These are phyloP conservation scores for Ophraella communa DNA, from an alignment of 2,888 invertebrate species.

Conservation along the genomic window DNA sequence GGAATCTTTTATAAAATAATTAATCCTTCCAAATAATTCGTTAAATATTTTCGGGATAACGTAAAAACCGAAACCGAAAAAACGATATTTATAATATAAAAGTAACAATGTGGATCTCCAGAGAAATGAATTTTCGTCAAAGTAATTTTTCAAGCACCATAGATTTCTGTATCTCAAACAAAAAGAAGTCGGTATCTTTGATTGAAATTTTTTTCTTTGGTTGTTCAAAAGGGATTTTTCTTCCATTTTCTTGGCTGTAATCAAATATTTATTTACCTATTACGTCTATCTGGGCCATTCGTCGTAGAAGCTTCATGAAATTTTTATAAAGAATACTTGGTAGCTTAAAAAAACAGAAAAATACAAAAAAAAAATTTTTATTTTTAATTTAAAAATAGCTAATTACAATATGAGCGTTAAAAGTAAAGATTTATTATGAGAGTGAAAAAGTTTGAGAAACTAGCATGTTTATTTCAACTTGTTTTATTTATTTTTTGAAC, in stretches of 20 bases:
- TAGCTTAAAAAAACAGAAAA: neutral
- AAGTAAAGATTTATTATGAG: too few species aligned
- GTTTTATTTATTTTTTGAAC: too few species aligned
- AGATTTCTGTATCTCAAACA: neutral
- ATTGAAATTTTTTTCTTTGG: neutral
- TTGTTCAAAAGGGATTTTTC: neutral
- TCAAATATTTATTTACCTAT: neutral
- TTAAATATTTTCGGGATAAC: neutral
- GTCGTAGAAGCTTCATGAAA: neutral
- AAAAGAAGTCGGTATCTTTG: neutral
- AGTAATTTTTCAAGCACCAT: neutral
- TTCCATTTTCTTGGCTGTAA: neutral
- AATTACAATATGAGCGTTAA: too few species aligned
- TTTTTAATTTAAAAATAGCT: neutral
- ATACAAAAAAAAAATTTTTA: neutral
- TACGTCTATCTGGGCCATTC: neutral
- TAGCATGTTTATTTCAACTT: too few species aligned
- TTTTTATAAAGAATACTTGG: neutral
- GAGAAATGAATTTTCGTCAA: neutral
- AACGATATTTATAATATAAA: neutral
- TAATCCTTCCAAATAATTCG: neutral
- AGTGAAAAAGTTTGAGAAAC: too few species aligned
- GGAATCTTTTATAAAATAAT: neutral
- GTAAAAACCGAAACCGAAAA: neutral
- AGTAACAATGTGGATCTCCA: neutral